Evolutionary conservation across 1,140 invertebrate species (phyloP).

Genomic region (Tetragnatha versicolor): DNA sequence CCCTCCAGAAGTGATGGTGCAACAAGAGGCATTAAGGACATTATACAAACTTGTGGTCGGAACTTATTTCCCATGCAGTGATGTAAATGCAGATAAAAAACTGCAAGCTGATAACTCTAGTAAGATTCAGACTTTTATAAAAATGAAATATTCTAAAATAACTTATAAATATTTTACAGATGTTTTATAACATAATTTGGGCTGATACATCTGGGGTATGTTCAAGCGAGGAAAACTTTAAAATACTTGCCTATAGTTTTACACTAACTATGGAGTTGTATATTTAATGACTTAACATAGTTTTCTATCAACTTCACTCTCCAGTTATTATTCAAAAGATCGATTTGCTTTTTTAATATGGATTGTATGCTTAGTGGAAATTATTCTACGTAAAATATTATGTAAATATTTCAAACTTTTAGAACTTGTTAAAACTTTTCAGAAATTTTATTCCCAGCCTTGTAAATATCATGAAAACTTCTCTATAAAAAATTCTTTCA

Average conservation of each 20-base stretch:
- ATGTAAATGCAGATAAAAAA: slow-evolving; percentile 4
- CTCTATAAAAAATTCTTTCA: too few species aligned
- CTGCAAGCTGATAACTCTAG: slow-evolving; percentile 26
- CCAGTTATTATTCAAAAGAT: too few species aligned
- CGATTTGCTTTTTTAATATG: too few species aligned
- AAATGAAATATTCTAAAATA: not conserved
- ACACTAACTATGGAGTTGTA: not conserved
- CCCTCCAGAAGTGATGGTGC: not conserved
- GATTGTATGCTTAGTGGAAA: too few species aligned
- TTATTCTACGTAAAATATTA: too few species aligned
- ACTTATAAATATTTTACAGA: not conserved
- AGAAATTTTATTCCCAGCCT: too few species aligned
- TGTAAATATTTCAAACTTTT: too few species aligned
- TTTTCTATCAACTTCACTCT: not conserved
- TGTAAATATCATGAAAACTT: too few species aligned
- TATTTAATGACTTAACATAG: not conserved
- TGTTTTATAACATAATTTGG: not conserved
- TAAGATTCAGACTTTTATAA: not conserved
- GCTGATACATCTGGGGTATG: too few species aligned
- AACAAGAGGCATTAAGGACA: slow-evolving; percentile 33
- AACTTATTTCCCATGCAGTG: slow-evolving; percentile 41
- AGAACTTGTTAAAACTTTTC: too few species aligned
- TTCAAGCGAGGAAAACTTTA: not conserved
- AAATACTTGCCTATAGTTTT: not conserved
- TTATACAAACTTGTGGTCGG: slow-evolving; percentile 50